Conservation (phyloP, 2,888 invertebrate genomes). For the Hipparchia sbordonii region DNA sequence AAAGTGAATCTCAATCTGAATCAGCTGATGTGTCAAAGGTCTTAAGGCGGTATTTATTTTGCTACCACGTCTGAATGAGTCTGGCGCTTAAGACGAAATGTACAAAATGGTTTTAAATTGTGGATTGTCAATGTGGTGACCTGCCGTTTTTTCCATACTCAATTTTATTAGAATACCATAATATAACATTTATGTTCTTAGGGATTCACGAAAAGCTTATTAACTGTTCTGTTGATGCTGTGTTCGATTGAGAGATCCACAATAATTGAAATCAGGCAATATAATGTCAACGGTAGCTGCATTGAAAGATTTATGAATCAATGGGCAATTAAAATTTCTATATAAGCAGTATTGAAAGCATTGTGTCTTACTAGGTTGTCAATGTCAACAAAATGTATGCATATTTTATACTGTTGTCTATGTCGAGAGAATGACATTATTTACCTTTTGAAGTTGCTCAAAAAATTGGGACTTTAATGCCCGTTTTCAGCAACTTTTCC, state of each 20-base stretch:
- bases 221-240: constrained; percentile 4
- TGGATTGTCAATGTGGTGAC: not conserved
- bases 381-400: no score
- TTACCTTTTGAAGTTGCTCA: not conserved
- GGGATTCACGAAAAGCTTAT: not conserved
- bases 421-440: not conserved
- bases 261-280: constrained; percentile 13
- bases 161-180: not conserved
- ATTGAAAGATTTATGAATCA: constrained; percentile 10
- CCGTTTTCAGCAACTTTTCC: no score
- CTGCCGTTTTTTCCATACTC: not conserved
- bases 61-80: no score
- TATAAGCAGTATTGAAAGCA: not conserved
- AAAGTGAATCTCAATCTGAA: no score
- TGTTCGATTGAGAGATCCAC: constrained; percentile 14
- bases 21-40: no score
- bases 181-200: not conserved
- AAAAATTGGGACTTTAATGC: not conserved
- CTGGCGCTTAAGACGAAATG: no score
- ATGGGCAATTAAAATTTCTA: constrained; percentile 15
- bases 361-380: not conserved
- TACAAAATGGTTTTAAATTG: not conserved
- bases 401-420: not conserved
- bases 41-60: no score
- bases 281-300: constrained; percentile 1